Conservation (phyloP, 2,888 invertebrate genomes). For the Acleris literana region DNA sequence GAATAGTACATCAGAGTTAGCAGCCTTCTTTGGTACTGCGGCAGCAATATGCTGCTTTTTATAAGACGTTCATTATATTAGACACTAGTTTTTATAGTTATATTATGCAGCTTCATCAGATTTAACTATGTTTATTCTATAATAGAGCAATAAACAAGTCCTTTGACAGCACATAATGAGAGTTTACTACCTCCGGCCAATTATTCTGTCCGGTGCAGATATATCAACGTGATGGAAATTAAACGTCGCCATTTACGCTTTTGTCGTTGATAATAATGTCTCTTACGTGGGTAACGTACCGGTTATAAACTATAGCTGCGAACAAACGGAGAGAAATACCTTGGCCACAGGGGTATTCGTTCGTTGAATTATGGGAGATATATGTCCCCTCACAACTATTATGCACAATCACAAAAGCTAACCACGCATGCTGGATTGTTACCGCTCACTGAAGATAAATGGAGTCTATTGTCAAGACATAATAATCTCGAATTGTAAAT, state of each 20-base stretch:
- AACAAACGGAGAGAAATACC: neutral
- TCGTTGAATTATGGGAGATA: no score
- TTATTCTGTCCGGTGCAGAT: slow-evolving; percentile 4
- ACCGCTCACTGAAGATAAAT: no score
- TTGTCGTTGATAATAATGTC: neutral
- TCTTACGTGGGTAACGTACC: neutral
- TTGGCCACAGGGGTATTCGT: no score
- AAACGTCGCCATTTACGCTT: neutral
- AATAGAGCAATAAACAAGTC: slow-evolving; percentile 10
- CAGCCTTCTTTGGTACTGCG: no score
- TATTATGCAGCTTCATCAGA: neutral
- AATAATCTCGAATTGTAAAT: no score
- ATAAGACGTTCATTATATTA: neutral
- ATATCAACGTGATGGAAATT: neutral
- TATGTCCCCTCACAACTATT: no score
- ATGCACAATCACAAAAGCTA: no score
- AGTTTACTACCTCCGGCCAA: neutral
- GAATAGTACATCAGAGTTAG: no score
- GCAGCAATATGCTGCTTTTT: no score
- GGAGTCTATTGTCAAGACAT: no score
- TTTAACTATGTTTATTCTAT: neutral
- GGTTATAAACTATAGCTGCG: neutral
- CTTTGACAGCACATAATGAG: slow-evolving; percentile 13
- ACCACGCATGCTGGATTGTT: no score
- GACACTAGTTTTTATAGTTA: neutral